These are phyloP conservation scores for Himalopsyche japonica DNA, from an alignment of 2,888 invertebrate species.

Conservation along the genomic window DNA sequence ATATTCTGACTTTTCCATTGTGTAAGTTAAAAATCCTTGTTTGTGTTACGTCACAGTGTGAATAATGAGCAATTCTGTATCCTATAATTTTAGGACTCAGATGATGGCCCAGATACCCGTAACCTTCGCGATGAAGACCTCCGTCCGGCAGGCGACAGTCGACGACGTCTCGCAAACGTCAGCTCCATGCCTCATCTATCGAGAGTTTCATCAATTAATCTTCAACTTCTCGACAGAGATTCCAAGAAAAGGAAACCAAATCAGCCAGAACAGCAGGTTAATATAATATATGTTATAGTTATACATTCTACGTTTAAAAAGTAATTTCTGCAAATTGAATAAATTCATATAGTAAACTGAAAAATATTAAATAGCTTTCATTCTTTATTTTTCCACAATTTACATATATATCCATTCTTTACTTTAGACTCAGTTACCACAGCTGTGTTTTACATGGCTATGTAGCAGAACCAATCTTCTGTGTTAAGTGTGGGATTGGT, in stretches of 20 bases:
- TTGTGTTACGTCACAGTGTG: background rate
- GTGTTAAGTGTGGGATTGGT: too few relatives aligned
- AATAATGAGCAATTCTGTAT: background rate
- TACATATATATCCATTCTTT: too few relatives aligned
- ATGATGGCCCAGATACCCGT: conserved; percentile 73
- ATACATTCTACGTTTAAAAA: too few relatives aligned
- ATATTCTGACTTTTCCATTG: too few relatives aligned
- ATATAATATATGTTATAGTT: background rate
- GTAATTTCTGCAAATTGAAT: too few relatives aligned
- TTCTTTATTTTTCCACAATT: too few relatives aligned
- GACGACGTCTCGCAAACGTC: conserved; percentile 70
- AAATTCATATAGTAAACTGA: too few relatives aligned
- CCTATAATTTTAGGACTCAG: conserved; percentile 58
- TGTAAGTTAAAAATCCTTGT: too few relatives aligned
- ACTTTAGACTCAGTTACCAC: too few relatives aligned
- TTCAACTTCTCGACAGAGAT: conserved; percentile 76
- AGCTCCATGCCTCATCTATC: conserved; percentile 81
- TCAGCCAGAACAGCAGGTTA: conserved; percentile 44
- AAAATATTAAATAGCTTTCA: too few relatives aligned
- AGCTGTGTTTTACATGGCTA: too few relatives aligned
- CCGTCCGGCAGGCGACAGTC: conserved; percentile 56
- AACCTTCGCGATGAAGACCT: conserved; percentile 74
- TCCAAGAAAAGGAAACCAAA: conserved; percentile 66
- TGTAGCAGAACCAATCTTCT: too few relatives aligned
- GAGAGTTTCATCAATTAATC: conserved; percentile 81